A percentile compares a stretch with the other conserved stretches of the same genome.
Evolutionary conservation across 2,113 vertebrate genomes (phyloP).

Genomic region (Balaenoptera acutorostrata): DNA sequence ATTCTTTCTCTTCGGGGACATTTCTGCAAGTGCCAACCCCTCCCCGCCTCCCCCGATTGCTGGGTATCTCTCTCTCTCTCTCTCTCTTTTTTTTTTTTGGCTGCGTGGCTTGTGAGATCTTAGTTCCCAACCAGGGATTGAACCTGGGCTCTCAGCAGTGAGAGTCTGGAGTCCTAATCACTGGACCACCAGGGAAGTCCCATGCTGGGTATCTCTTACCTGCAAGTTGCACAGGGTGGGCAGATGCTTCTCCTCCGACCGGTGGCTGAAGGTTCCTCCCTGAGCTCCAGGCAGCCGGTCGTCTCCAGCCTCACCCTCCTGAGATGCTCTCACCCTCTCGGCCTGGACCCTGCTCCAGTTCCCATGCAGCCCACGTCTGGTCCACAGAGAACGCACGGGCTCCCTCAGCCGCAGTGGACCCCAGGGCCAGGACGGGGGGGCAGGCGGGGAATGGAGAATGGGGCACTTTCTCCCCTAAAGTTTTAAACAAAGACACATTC

Average conservation of each 20-base stretch:
- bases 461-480: too few relatives aligned
- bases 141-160: too few relatives aligned
- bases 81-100: too few relatives aligned
- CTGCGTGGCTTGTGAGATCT: too few relatives aligned
- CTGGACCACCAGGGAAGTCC: too few relatives aligned
- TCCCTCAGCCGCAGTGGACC: neutral
- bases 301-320: neutral
- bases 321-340: neutral
- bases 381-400: rapidly evolving
- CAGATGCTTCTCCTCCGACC: too few relatives aligned
- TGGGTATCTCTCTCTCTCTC: neutral
- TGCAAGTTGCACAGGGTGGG: neutral
- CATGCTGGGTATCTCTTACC: neutral
- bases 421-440: rapidly evolving
- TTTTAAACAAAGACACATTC: neutral
- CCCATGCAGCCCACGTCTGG: rapidly evolving
- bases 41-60: neutral
- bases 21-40: neutral
- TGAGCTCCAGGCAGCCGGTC: neutral
- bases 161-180: too few relatives aligned
- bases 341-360: neutral
- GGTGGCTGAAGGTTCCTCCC: neutral
- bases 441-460: too few relatives aligned
- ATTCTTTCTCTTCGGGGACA: too few relatives aligned
- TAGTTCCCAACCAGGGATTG: too few relatives aligned